Base-by-base conservation (phyloP, 1,140 invertebrate species). In the Melipona quadrifasciata region DNA sequence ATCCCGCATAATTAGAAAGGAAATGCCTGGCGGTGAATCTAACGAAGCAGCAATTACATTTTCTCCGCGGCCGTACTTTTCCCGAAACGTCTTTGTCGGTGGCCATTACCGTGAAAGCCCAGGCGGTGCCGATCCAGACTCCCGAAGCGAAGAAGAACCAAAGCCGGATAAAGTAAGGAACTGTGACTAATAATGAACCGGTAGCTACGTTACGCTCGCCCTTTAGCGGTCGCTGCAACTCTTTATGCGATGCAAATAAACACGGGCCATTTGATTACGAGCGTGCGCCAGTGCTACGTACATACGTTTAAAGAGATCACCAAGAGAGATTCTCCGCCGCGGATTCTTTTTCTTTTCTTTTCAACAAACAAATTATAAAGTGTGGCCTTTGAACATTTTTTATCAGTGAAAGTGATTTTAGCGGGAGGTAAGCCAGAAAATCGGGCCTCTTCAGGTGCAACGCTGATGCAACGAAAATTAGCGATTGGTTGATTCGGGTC, bases 201-300 rank as follows among this genome's bases (percentile, higher is more conserved):
- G 51, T 81, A 55, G 64, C 77, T 39, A 53, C 39, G 71, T 70
- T 51, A 80, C 78, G 67, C 57, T 82, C 58, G 19, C 34, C 47
- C 64, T 67, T 82, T 76, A 70, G 17, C 57, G 76, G 55, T 51
- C 76, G 58, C 67, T 21, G 31, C 53, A 34, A 55, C 87, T 90
- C 80, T 88, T 92, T 91, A 90, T 89, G 89, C 90, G 91, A 92
- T 87, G 81, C 85, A 87, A 87, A 93, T 91, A 92, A 92, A 92
- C 91, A 92, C 91, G 86, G 75, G 39, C 85, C 85, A 85, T 80
- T 91, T 92, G 92, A 91, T 85, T 85, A 87, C 75, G 82, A 79
- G 79, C 85, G 76, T 80, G 84, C 87, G 79, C 87, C 81, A 90
- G 88, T 82, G 91, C 39, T 89, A 87, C 90, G 89, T 85, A 77